Conservation (phyloP, 2,113 vertebrate genomes). For the Gyps fulvus region DNA sequence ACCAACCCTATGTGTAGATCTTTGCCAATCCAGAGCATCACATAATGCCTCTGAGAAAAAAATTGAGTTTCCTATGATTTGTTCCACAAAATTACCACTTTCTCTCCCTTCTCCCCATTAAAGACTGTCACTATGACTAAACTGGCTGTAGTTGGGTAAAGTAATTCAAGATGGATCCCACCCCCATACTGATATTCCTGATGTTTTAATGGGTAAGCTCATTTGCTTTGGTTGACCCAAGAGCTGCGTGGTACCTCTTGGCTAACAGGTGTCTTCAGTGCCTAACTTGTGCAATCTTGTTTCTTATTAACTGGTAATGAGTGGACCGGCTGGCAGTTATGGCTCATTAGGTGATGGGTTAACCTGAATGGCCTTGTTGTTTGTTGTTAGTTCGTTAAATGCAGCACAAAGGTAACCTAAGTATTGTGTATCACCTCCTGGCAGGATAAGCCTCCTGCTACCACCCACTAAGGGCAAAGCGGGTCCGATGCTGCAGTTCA, state of each 20-base stretch:
- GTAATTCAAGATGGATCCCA: background rate
- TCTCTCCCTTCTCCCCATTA: background rate
- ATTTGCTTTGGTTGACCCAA: background rate
- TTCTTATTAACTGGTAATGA: background rate
- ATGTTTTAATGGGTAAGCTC: background rate
- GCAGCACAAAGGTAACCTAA: background rate
- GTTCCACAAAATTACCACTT: background rate
- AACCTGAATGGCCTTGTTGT: background rate
- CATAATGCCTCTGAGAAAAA: background rate
- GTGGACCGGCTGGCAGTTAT: background rate
- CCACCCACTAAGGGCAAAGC: background rate
- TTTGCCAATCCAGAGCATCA: background rate
- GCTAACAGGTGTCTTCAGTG: background rate
- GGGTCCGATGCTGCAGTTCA: background rate
- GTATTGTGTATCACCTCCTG: background rate
- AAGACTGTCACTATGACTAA: background rate
- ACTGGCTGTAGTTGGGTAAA: background rate
- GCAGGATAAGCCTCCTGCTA: background rate
- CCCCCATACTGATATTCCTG: background rate
- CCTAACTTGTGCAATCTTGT: background rate
- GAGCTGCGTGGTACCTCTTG: background rate
- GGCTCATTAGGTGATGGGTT: background rate
- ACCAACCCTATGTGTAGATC: background rate
- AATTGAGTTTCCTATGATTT: background rate
- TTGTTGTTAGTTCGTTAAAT: background rate